Evolutionary conservation across 2,797 vertebrate genomes (phyloP).

Genomic region (Melanotaenia parkinsoni): DNA sequence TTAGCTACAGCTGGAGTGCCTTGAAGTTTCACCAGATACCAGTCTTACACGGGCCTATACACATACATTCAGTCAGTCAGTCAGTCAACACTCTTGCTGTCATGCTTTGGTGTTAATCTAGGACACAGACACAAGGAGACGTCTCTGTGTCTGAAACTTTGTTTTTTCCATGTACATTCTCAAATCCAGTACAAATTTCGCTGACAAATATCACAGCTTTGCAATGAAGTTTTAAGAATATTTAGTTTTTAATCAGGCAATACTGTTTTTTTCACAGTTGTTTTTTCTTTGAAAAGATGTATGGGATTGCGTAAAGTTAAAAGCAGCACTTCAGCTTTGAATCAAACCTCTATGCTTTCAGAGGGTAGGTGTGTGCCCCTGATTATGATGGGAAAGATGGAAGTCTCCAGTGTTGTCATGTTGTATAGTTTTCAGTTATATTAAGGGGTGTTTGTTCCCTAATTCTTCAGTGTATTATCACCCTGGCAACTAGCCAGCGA

Average conservation of each 20-base stretch:
- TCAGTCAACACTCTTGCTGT: conserved; percentile 34
- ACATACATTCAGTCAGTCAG: conserved; percentile 15
- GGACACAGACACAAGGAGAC: conserved; percentile 52
- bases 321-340: background rate
- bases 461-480: conserved; percentile 62
- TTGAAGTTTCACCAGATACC: conserved; percentile 45
- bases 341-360: conserved; percentile 9
- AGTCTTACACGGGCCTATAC: conserved; percentile 28
- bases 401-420: conserved; percentile 63
- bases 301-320: fast-evolving
- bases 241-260: background rate
- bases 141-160: conserved; percentile 41
- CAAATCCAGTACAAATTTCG: conserved; percentile 25
- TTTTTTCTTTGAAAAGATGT: background rate
- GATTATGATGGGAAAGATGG: conserved; percentile 48
- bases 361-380: conserved; percentile 21
- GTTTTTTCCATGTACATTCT: conserved; percentile 13
- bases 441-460: conserved; percentile 71
- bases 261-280: background rate
- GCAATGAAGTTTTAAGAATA: conserved; percentile 23
- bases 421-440: conserved; percentile 63
- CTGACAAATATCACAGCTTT: conserved; percentile 31
- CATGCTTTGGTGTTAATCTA: conserved; percentile 64
- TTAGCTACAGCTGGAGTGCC: conserved; percentile 44
- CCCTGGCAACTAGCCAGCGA: conserved; percentile 72